phyloP scores from a whole-genome alignment of 2,113 vertebrate species.

The Periophthalmodon schlosseri region DNA sequence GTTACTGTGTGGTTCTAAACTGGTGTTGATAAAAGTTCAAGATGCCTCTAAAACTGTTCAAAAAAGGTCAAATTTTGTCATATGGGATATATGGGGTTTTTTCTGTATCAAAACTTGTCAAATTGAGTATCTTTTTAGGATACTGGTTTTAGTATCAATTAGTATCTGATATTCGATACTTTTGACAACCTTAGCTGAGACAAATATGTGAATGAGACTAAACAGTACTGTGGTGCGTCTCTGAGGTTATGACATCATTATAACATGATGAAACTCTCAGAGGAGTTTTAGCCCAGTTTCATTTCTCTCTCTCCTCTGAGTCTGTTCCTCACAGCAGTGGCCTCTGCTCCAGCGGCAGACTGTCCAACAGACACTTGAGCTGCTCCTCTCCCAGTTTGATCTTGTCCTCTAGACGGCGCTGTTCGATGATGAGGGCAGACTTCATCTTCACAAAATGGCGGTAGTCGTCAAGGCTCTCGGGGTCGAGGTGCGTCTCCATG shows the following conservation, averaged over 20 bases:
- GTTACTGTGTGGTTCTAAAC: no score
- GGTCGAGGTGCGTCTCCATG: constrained; percentile 81
- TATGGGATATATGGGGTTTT: no score
- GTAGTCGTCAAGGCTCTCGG: constrained; percentile 87
- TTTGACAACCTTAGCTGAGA: no score
- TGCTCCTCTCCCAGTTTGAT: constrained; percentile 93
- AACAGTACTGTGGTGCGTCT: no score
- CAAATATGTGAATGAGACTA: no score
- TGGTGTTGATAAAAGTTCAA: no score
- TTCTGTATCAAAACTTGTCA: no score
- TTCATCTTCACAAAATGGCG: constrained; percentile 95
- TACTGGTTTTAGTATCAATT: no score
- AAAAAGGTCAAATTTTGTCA: no score
- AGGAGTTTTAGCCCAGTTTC: background rate
- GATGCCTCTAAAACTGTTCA: no score
- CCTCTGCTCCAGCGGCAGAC: constrained; percentile 77
- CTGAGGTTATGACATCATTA: background rate
- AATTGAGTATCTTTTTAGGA: no score
- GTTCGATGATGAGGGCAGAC: constrained; percentile 91
- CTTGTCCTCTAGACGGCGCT: constrained; percentile 91
- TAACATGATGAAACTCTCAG: background rate
- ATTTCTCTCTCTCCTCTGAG: background rate
- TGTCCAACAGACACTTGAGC: constrained; percentile 88
- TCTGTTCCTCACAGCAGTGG: constrained; percentile 11
- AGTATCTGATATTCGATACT: no score